Conservation (phyloP, 2,888 invertebrate species). For the Tanypteryx hageni region DNA sequence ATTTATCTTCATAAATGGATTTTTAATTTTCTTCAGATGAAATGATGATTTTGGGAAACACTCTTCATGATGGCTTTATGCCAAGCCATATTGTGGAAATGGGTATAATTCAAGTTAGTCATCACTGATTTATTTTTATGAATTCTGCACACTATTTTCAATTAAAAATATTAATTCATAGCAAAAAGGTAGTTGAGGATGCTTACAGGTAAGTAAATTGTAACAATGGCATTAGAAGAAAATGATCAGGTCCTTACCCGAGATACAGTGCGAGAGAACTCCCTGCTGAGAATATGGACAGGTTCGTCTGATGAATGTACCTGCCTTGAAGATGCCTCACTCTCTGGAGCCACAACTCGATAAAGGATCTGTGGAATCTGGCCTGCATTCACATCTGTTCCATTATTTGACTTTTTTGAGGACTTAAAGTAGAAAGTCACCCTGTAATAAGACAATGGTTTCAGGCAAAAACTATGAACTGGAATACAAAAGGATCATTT, state of each 20-base stretch:
- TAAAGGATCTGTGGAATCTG: conserved; percentile 95
- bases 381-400: conserved; percentile 98
- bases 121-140: not conserved
- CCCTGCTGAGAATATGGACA: conserved; percentile 89
- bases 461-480: not conserved
- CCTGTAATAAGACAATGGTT: conserved; percentile 72
- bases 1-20: too few relatives aligned
- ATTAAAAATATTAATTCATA: not conserved
- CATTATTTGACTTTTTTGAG: conserved; percentile 98
- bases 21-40: too few relatives aligned
- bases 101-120: too few relatives aligned
- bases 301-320: conserved; percentile 78
- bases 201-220: too few relatives aligned
- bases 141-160: not conserved
- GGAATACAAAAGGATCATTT: not conserved
- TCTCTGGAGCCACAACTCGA: conserved; percentile 83
- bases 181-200: not conserved
- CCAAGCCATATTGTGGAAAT: too few relatives aligned
- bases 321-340: conserved; percentile 51
- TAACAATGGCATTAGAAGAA: too few relatives aligned
- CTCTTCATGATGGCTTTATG: too few relatives aligned
- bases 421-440: conserved; percentile 97
- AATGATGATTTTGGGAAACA: too few relatives aligned
- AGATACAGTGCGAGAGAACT: conserved; percentile 91
- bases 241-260: conserved; percentile 75